phyloP scores from a whole-genome alignment of 2,113 vertebrate genomes.

The Nicator chloris region DNA sequence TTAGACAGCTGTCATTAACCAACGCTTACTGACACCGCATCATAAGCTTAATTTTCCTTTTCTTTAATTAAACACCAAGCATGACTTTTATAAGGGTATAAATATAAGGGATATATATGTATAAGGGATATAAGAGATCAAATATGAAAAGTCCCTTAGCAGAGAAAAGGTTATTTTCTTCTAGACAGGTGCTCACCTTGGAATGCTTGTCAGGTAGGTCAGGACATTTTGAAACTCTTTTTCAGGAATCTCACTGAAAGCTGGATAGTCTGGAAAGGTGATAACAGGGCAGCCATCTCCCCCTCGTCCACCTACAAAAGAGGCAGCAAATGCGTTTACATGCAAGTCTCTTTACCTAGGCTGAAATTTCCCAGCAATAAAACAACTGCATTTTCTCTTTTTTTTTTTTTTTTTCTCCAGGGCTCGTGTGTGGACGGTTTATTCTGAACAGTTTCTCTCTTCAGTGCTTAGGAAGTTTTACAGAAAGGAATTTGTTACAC shows the following conservation, averaged over 20 bases:
- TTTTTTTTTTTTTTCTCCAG: neutral
- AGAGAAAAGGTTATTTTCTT: neutral
- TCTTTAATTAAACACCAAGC: neutral
- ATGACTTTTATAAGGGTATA: no score
- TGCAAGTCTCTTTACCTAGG: neutral
- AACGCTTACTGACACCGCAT: neutral
- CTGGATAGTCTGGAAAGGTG: conserved; percentile 93
- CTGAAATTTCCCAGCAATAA: neutral
- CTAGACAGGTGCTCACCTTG: conserved; percentile 75
- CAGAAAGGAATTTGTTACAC: neutral
- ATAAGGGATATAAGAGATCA: no score
- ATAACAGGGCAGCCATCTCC: conserved; percentile 93
- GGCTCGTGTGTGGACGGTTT: neutral
- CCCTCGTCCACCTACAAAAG: conserved; percentile 85
- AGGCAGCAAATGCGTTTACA: neutral
- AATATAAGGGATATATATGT: no score
- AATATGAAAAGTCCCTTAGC: neutral
- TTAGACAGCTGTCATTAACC: neutral
- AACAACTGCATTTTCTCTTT: neutral
- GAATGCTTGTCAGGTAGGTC: conserved; percentile 92
- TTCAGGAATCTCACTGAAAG: conserved; percentile 90
- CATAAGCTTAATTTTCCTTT: neutral
- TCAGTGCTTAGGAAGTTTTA: neutral
- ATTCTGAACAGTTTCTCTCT: neutral
- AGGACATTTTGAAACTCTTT: conserved; percentile 93